Conservation (phyloP, 1,140 invertebrate genomes). For the Harpegnathos saltator region DNA sequence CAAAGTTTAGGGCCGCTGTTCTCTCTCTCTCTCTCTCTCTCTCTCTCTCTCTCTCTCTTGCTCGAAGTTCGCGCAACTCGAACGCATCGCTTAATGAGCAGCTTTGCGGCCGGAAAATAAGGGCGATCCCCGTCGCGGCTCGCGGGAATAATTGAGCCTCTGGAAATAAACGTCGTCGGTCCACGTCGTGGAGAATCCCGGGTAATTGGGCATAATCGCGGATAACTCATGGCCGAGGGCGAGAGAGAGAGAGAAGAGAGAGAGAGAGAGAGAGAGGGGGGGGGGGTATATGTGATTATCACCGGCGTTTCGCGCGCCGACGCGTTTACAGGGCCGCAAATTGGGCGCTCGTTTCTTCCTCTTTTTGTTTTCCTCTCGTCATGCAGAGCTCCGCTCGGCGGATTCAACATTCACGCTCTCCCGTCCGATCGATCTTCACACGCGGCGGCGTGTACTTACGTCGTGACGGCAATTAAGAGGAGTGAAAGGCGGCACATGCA, state of each 20-base stretch:
- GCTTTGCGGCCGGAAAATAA: constrained; percentile 34
- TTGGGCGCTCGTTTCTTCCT: constrained; percentile 30
- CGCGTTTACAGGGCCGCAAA: constrained; percentile 35
- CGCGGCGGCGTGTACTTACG: background rate
- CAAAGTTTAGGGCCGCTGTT: no score
- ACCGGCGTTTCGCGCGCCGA: constrained; percentile 12
- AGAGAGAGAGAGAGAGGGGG: no score
- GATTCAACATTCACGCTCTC: background rate
- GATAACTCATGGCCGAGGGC: background rate
- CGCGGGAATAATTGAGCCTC: constrained; percentile 23
- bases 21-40: no score
- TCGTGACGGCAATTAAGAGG: constrained; percentile 21
- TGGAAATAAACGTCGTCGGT: constrained; percentile 48
- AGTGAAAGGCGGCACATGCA: constrained; percentile 51
- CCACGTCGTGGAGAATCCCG: background rate
- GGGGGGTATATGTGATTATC: background rate
- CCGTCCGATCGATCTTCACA: constrained; percentile 14
- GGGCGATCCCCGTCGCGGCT: constrained; percentile 13
- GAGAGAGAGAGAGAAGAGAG: no score
- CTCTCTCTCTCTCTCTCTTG: no score
- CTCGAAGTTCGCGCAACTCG: background rate
- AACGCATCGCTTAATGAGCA: constrained; percentile 2
- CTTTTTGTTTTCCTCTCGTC: no score
- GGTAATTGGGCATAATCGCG: background rate
- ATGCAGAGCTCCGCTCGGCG: background rate